Percentiles rank a stretch among this genome's conserved stretches.
Conservation (phyloP, 2,797 vertebrate genomes). For the Hippocampus kuda region DNA sequence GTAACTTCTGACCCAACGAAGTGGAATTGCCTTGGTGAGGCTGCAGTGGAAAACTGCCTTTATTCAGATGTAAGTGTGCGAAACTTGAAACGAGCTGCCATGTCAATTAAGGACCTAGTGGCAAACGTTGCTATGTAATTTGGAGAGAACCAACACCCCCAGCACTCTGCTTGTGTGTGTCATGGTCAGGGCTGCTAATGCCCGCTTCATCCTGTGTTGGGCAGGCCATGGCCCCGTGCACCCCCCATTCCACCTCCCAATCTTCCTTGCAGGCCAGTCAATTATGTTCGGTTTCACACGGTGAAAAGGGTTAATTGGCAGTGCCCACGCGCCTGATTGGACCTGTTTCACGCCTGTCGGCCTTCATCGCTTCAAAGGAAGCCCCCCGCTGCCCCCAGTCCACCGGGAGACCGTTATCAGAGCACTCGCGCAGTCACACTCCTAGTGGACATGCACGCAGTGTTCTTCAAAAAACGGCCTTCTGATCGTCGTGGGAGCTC, state of each 20-base stretch:
- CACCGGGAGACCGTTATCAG: slow-evolving; percentile 54
- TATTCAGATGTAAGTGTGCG: slow-evolving; percentile 35
- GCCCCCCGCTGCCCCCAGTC: slow-evolving; percentile 50
- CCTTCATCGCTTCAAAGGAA: slow-evolving; percentile 69
- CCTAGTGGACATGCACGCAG: background rate
- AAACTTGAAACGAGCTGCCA: slow-evolving; percentile 46
- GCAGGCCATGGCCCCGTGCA: slow-evolving; percentile 57
- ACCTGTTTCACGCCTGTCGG: slow-evolving; percentile 74
- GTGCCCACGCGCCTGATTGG: slow-evolving; percentile 71
- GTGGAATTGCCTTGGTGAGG: background rate
- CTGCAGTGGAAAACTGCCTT: background rate
- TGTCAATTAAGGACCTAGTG: slow-evolving; percentile 53
- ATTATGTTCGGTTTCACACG: slow-evolving; percentile 69
- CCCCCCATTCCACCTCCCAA: slow-evolving; percentile 13
- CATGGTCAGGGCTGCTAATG: slow-evolving; percentile 64
- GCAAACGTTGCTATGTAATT: slow-evolving; percentile 63
- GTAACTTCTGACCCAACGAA: background rate
- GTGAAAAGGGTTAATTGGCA: slow-evolving; percentile 75
- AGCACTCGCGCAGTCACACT: slow-evolving; percentile 30
- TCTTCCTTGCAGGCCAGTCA: slow-evolving; percentile 52
- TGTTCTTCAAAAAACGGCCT: background rate
- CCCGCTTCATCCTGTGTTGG: slow-evolving; percentile 63
- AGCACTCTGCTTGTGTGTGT: slow-evolving; percentile 58
- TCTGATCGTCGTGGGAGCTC: slow-evolving; percentile 8
- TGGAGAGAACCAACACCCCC: slow-evolving; percentile 49